A percentile compares a stretch with the other conserved stretches of the same genome.
Evolutionary conservation across 2,888 invertebrate genomes (phyloP).

Genomic region (Molorchus minor): DNA sequence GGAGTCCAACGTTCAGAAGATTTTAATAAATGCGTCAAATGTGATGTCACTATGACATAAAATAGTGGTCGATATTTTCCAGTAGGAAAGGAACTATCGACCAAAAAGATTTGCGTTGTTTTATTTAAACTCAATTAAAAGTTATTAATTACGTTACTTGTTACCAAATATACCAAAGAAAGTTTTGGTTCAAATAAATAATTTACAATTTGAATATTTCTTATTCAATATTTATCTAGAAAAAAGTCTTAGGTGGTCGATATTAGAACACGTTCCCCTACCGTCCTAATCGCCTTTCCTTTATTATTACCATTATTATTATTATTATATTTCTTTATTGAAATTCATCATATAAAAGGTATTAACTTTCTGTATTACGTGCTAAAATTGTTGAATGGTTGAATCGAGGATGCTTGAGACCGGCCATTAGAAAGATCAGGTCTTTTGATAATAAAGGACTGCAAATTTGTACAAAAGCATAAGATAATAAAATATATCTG

Average conservation of each 20-base stretch:
- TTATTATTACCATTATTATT: no score
- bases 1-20: not conserved
- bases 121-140: not conserved
- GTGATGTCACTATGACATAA: not conserved
- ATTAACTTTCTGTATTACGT: no score
- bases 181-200: not conserved
- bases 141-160: not conserved
- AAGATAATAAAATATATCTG: no score
- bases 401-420: no score
- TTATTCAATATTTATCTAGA: not conserved
- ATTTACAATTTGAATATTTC: not conserved
- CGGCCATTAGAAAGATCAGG: no score
- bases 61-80: not conserved
- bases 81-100: not conserved
- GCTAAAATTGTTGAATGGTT: no score
- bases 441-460: no score
- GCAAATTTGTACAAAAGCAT: no score
- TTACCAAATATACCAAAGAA: not conserved
- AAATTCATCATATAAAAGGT: no score
- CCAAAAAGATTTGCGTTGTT: not conserved
- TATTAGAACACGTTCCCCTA: conserved; percentile 30
- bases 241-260: not conserved
- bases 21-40: not conserved
- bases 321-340: no score
- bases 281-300: no score